Conservation (phyloP, 2,888 invertebrate genomes). For the Nasonovia ribisnigri region DNA sequence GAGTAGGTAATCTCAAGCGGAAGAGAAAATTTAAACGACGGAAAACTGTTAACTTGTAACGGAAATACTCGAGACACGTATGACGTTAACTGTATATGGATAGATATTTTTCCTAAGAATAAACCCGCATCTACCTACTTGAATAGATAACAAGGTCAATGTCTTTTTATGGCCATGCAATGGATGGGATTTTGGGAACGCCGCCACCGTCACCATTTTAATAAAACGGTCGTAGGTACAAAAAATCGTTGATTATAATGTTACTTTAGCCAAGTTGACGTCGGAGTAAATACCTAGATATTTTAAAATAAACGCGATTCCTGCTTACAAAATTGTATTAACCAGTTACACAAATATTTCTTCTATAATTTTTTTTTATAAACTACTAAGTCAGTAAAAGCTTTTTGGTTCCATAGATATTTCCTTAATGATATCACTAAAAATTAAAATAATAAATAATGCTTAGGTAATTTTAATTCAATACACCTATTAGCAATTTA, state of each 20-base stretch:
- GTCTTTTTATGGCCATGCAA: constrained; percentile 47
- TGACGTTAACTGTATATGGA: not conserved
- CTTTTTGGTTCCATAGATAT: not conserved
- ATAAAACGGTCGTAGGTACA: not conserved
- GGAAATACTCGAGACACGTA: not conserved
- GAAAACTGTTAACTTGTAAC: not conserved
- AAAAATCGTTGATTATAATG: not conserved
- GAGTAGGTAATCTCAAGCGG: not conserved
- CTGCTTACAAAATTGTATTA: not conserved
- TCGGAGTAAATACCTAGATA: not conserved
- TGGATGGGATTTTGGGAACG: constrained; percentile 15
- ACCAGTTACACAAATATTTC: not conserved
- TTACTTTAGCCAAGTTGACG: not conserved
- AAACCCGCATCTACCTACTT: constrained; percentile 26
- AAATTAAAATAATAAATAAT: not conserved
- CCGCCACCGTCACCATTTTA: not conserved
- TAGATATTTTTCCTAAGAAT: not conserved
- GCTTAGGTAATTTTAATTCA: not conserved
- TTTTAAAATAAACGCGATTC: not conserved
- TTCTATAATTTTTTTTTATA: not conserved
- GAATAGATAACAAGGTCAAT: constrained; percentile 41
- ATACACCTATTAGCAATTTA: not conserved
- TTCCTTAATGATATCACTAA: not conserved
- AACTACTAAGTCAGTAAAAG: not conserved
- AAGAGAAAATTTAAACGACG: not conserved